These are phyloP conservation scores for Plotosus lineatus DNA, from an alignment of 2,113 vertebrate species.

Conservation along the genomic window DNA sequence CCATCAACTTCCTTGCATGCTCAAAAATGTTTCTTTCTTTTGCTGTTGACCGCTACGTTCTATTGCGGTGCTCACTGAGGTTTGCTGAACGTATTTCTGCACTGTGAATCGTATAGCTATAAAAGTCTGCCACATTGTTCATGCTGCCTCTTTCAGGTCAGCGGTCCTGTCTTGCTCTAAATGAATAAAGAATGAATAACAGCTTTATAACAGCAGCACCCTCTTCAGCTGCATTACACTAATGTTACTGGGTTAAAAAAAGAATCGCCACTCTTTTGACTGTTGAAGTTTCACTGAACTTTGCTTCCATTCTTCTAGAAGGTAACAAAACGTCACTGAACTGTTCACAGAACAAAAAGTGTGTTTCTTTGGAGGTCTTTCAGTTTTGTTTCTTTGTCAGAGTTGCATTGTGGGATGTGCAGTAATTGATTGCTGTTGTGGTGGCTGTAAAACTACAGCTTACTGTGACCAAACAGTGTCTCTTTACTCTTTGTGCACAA, in stretches of 20 bases:
- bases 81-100: conserved; percentile 28
- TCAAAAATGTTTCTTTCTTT: conserved; percentile 32
- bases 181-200: conserved; percentile 12
- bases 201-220: not conserved
- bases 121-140: not conserved
- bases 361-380: conserved; percentile 31
- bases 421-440: conserved; percentile 14
- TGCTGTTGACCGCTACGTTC: conserved; percentile 22
- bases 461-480: conserved; percentile 14
- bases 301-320: conserved; percentile 6
- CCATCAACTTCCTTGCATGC: conserved; percentile 29
- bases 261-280: conserved; percentile 27
- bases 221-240: conserved; percentile 40
- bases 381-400: conserved; percentile 32
- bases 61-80: conserved; percentile 15
- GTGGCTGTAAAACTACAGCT: conserved; percentile 24
- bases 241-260: conserved; percentile 34
- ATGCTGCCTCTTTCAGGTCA: conserved; percentile 6
- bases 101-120: conserved; percentile 32
- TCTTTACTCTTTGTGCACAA: conserved; percentile 15
- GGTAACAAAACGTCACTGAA: conserved; percentile 42
- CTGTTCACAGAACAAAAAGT: conserved; percentile 46
- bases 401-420: conserved; percentile 15
- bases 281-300: not conserved
- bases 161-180: not conserved